These are phyloP conservation scores for Aphyosemion australe DNA, from an alignment of 2,113 vertebrate genomes.

Conservation along the genomic window DNA sequence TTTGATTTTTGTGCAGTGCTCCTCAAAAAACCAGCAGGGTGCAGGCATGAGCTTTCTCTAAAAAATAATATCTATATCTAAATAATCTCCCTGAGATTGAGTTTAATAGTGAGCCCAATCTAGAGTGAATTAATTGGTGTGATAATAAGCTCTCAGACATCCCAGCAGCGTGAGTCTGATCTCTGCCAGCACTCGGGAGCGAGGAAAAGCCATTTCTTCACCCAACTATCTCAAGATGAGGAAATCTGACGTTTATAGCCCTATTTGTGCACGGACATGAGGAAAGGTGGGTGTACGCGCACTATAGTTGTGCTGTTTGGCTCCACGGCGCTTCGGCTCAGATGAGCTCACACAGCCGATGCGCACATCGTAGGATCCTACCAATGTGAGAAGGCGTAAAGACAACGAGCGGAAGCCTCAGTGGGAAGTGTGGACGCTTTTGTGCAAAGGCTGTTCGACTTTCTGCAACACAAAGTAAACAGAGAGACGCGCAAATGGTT, in stretches of 20 bases:
- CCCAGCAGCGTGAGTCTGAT: neutral
- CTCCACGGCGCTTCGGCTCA: conserved; percentile 56
- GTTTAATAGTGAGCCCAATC: conserved; percentile 47
- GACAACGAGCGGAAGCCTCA: conserved; percentile 62
- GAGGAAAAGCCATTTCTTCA: conserved; percentile 5
- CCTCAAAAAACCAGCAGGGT: conserved; percentile 86
- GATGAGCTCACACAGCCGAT: conserved; percentile 75
- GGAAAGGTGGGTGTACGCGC: conserved; percentile 65
- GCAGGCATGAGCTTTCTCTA: conserved; percentile 89
- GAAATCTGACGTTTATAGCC: conserved; percentile 57
- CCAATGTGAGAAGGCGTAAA: conserved; percentile 69
- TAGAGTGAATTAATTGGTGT: conserved; percentile 4
- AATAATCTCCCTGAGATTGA: conserved; percentile 40
- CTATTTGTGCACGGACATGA: conserved; percentile 52
- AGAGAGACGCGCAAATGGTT: conserved; percentile 29
- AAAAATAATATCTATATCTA: conserved; percentile 32
- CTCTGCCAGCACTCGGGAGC: neutral
- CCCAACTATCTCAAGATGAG: conserved; percentile 26
- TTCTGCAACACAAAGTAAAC: conserved; percentile 65
- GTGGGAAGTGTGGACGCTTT: conserved; percentile 66
- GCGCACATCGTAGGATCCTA: conserved; percentile 67
- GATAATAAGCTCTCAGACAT: conserved; percentile 4
- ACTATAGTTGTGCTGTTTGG: conserved; percentile 60
- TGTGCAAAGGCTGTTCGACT: conserved; percentile 50
- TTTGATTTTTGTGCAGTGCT: conserved; percentile 18